Conservation (phyloP, 2,888 invertebrate genomes). For the Tethea ocularis region DNA sequence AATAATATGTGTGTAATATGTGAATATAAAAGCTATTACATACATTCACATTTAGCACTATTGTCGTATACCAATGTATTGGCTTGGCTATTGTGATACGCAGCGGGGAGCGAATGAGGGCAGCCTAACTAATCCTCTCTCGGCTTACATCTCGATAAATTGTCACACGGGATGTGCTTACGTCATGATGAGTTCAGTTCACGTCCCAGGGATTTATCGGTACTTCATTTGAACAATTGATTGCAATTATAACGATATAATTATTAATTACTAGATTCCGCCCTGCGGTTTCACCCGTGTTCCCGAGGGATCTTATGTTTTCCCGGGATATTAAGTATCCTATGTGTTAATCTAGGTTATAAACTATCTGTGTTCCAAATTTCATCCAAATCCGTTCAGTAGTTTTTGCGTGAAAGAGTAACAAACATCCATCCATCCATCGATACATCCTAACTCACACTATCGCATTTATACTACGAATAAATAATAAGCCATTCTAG, state of each 20-base stretch:
- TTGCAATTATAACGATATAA: slow-evolving; percentile 23
- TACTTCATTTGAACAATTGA: slow-evolving; percentile 41
- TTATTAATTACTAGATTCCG: neutral
- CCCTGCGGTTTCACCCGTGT: too few relatives aligned
- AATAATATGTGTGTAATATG: too few relatives aligned
- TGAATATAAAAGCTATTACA: neutral
- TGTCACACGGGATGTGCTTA: slow-evolving; percentile 30
- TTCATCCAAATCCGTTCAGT: too few relatives aligned
- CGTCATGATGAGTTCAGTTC: slow-evolving; percentile 32
- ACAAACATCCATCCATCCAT: too few relatives aligned
- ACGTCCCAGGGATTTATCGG: slow-evolving; percentile 25
- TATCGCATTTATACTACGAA: too few relatives aligned
- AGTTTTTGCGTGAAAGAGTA: too few relatives aligned
- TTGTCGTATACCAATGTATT: neutral
- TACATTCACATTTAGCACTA: neutral
- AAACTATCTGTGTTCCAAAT: too few relatives aligned
- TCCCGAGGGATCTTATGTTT: too few relatives aligned
- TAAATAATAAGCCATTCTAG: too few relatives aligned
- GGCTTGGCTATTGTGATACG: neutral
- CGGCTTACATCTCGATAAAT: slow-evolving; percentile 36
- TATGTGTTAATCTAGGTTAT: too few relatives aligned
- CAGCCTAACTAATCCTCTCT: slow-evolving; percentile 29
- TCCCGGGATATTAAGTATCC: too few relatives aligned
- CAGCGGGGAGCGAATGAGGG: neutral
- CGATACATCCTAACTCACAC: too few relatives aligned